Conservation (phyloP, 1,140 invertebrate species). For the Drosophila lacteicornis region DNA sequence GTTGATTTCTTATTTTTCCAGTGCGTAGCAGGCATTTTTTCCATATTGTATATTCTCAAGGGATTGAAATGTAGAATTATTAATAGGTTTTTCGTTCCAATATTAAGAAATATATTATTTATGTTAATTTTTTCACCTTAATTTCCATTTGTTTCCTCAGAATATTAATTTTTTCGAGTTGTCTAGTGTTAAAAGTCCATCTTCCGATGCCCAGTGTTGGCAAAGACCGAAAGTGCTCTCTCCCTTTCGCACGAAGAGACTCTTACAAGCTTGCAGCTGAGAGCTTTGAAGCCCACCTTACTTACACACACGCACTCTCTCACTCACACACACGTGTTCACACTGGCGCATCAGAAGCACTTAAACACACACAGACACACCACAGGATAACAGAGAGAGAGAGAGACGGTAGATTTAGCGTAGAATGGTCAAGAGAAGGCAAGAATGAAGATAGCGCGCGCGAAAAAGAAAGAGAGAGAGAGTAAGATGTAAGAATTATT, state of each 20-base stretch:
- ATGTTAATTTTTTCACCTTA: no score
- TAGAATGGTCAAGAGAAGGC: constrained; percentile 30
- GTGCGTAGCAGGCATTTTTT: not conserved
- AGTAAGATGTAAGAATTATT: constrained; percentile 63
- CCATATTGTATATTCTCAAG: no score
- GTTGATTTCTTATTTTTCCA: not conserved
- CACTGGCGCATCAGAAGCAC: constrained; percentile 45
- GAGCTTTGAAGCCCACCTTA: constrained; percentile 79
- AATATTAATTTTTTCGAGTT: not conserved
- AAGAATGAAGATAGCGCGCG: not conserved
- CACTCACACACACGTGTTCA: constrained; percentile 29
- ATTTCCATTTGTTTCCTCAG: no score
- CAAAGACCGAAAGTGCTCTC: constrained; percentile 35
- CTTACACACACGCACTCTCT: constrained; percentile 51
- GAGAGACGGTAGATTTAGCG: constrained; percentile 27
- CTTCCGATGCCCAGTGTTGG: constrained; percentile 35
- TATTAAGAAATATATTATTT: no score
- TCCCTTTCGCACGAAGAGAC: constrained; percentile 45
- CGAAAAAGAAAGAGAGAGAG: constrained; percentile 17
- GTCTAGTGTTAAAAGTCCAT: constrained; percentile 17
- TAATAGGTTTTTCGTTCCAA: no score
- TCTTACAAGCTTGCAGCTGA: constrained; percentile 64
- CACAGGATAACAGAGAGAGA: constrained; percentile 27
- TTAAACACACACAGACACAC: constrained; percentile 15
- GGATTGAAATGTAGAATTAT: no score